phyloP scores from a whole-genome alignment of 2,797 vertebrate species.

The Pipistrellus kuhlii region DNA sequence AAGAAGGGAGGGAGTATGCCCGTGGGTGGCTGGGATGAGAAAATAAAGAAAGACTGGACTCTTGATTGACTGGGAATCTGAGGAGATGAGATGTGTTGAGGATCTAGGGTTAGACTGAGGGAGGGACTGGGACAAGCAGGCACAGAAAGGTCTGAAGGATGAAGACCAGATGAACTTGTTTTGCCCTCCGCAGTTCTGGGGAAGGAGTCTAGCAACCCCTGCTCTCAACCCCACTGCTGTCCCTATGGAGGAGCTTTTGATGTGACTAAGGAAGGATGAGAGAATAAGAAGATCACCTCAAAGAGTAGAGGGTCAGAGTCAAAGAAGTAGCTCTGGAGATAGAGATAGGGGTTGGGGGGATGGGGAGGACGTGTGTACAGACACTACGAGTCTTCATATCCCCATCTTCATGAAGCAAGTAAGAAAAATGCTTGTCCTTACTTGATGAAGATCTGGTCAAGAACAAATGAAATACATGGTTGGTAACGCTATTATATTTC shows the following conservation, averaged over 20 bases:
- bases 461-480: not conserved
- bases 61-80: not conserved
- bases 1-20: not conserved
- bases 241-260: not conserved
- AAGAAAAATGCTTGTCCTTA: constrained; percentile 13
- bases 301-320: not conserved
- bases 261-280: not conserved
- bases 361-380: too few relatives aligned
- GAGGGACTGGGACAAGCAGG: not conserved
- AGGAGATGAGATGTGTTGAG: not conserved
- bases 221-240: not conserved
- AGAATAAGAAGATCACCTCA: not conserved
- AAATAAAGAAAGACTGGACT: not conserved
- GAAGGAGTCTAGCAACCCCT: not conserved
- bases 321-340: not conserved
- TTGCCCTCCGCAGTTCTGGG: not conserved
- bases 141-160: not conserved
- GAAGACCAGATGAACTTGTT: not conserved
- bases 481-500: not conserved
- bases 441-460: not conserved
- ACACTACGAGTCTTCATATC: not conserved
- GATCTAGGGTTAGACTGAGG: not conserved
- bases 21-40: not conserved
- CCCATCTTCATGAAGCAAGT: not conserved
- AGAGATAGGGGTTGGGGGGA: not conserved